These are phyloP conservation scores for Alviniconcha strummeri DNA, from an alignment of 2,888 invertebrate species.

Conservation along the genomic window DNA sequence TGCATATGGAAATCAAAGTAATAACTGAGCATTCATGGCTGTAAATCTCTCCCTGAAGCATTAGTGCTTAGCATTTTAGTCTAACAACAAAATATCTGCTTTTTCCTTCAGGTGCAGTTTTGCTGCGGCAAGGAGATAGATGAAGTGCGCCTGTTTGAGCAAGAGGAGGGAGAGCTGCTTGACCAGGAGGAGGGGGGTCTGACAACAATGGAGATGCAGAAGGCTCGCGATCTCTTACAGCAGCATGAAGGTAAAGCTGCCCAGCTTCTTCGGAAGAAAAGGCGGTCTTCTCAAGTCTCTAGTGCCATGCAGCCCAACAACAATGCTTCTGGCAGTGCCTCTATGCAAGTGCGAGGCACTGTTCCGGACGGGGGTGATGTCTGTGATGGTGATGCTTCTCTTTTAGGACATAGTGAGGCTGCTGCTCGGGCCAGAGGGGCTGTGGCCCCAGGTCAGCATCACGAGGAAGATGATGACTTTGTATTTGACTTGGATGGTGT, in stretches of 20 bases:
- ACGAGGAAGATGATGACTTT: background rate
- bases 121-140: slow-evolving; percentile 4
- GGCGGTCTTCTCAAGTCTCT: no score
- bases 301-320: no score
- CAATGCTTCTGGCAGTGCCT: no score
- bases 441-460: no score
- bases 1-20: no score
- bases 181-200: background rate
- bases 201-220: slow-evolving; percentile 17
- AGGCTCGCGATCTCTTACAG: background rate
- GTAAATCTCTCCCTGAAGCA: no score
- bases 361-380: no score
- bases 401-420: background rate
- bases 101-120: slow-evolving; percentile 10
- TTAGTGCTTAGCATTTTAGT: no score
- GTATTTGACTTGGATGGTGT: background rate
- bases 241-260: background rate
- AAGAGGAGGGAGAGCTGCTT: background rate
- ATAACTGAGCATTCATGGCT: no score
- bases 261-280: background rate
- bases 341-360: no score
- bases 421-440: background rate
- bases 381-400: background rate
- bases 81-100: background rate
- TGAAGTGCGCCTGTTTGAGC: background rate